Conservation (phyloP, 2,113 vertebrate species). For the Sphaerodactylus townsendi region DNA sequence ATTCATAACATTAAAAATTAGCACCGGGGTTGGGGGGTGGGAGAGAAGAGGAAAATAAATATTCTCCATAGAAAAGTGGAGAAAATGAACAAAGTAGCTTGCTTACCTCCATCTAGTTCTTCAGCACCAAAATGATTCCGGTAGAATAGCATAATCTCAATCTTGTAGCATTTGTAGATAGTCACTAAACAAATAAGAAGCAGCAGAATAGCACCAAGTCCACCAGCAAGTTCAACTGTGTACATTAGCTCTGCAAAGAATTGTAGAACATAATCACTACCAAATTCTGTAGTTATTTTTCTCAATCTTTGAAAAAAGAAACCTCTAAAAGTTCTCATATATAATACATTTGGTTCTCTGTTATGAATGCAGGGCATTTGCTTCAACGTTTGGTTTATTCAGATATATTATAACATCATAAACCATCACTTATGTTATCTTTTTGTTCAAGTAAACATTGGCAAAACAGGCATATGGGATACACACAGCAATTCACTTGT, state of each 20-base stretch:
- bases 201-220: constrained; percentile 94
- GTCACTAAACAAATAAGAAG: constrained; percentile 94
- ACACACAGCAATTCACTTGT: not conserved
- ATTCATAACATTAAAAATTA: constrained; percentile 27
- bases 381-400: not conserved
- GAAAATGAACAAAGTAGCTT: constrained; percentile 21
- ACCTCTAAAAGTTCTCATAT: not conserved
- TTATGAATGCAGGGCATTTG: not conserved
- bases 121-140: constrained; percentile 95
- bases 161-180: constrained; percentile 97
- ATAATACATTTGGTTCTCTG: not conserved
- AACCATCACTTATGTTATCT: not conserved
- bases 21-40: not conserved
- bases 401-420: not conserved
- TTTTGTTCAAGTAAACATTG: not conserved
- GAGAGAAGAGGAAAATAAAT: constrained; percentile 24
- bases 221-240: constrained; percentile 96
- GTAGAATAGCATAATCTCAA: constrained; percentile 98
- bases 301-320: not conserved
- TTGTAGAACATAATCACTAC: constrained; percentile 39
- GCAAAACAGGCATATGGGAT: not conserved
- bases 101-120: constrained; percentile 94
- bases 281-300: constrained; percentile 31
- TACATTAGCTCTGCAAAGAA: constrained; percentile 93
- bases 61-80: constrained; percentile 15